A percentile compares a stretch with the other conserved stretches of the same genome.
Evolutionary conservation across 2,888 invertebrate species (phyloP).

Genomic region (Apotomis capreana): DNA sequence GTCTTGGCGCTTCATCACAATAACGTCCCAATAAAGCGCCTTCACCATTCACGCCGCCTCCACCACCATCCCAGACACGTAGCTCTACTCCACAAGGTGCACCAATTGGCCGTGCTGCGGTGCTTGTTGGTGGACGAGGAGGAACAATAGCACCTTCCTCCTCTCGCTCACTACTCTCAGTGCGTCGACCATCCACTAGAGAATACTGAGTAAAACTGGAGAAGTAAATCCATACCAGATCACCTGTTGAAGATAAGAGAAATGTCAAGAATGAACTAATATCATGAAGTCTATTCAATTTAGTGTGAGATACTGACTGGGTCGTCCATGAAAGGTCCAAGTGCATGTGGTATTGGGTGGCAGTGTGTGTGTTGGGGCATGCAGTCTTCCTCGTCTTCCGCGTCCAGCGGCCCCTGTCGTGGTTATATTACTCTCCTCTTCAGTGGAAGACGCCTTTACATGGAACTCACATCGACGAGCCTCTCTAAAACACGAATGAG

Average conservation of each 20-base stretch:
- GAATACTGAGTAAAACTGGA: constrained; percentile 92
- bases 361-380: constrained; percentile 92
- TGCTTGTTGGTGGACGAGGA: constrained; percentile 42
- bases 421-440: constrained; percentile 73
- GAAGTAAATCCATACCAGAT: constrained; percentile 94
- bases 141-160: constrained; percentile 43
- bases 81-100: constrained; percentile 86
- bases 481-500: constrained; percentile 62
- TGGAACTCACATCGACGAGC: constrained; percentile 88
- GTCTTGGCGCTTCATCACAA: constrained; percentile 89
- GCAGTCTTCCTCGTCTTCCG: constrained; percentile 88
- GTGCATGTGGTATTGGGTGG: constrained; percentile 94
- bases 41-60: constrained; percentile 75
- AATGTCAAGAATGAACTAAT: not conserved
- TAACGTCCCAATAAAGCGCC: constrained; percentile 84
- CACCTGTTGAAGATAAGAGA: constrained; percentile 69
- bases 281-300: too few species aligned
- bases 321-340: constrained; percentile 91
- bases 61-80: constrained; percentile 90
- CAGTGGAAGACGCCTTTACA: constrained; percentile 88
- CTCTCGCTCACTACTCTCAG: constrained; percentile 82
- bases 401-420: constrained; percentile 80
- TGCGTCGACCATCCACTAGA: constrained; percentile 79
- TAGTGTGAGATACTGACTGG: constrained; percentile 63
- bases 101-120: constrained; percentile 44